phyloP scores from a whole-genome alignment of 2,113 vertebrate genomes.

The Anguilla japonica region DNA sequence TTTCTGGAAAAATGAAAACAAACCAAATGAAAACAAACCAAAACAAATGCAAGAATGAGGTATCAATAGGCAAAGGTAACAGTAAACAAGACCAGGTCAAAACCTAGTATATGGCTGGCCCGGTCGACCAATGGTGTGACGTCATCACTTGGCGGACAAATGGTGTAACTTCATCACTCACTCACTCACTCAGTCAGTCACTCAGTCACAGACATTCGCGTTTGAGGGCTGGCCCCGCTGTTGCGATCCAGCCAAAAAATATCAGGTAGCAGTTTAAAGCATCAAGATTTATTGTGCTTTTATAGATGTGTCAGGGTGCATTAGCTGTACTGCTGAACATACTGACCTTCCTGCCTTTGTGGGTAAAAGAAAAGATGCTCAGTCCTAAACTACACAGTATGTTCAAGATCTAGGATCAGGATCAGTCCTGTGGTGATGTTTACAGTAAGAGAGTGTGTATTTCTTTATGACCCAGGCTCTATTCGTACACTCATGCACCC shows the following conservation, averaged over 20 bases:
- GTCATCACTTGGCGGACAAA: no score
- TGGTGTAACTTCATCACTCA: no score
- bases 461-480: neutral
- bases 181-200: no score
- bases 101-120: no score
- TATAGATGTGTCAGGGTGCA: neutral
- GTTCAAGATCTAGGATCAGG: no score
- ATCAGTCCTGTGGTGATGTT: neutral
- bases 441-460: neutral
- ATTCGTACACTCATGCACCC: neutral
- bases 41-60: neutral
- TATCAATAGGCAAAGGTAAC: neutral
- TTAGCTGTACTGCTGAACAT: neutral
- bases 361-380: neutral
- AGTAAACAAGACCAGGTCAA: neutral
- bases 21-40: neutral
- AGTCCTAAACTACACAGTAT: neutral
- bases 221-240: no score
- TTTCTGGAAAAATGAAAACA: neutral
- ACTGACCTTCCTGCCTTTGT: no score
- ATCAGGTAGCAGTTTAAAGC: neutral
- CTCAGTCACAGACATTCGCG: no score
- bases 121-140: no score
- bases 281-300: neutral
- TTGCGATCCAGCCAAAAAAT: neutral